Evolutionary conservation across 2,888 invertebrate genomes (phyloP).

Genomic region (Cristatella mucedo): DNA sequence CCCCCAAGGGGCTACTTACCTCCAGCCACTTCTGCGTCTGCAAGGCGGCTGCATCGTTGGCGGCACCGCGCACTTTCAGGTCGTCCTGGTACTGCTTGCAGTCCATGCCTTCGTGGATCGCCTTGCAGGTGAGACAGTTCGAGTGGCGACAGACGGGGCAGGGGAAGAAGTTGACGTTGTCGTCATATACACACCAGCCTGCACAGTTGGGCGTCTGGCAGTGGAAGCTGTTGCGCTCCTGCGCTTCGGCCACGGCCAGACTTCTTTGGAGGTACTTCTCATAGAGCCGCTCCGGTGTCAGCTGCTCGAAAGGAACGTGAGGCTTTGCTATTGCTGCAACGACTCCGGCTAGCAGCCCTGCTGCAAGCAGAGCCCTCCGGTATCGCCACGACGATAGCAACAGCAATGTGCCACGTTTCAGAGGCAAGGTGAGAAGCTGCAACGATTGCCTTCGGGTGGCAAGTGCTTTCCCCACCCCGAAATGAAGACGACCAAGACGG

Average conservation of each 20-base stretch:
- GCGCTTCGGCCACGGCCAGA: slow-evolving; percentile 62
- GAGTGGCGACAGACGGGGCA: slow-evolving; percentile 64
- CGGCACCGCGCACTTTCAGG: slow-evolving; percentile 45
- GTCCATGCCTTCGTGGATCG: slow-evolving; percentile 59
- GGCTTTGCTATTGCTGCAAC: no score
- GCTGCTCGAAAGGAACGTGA: slow-evolving; percentile 34
- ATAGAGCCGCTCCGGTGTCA: slow-evolving; percentile 56
- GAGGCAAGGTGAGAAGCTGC: no score
- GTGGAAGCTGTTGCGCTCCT: slow-evolving; percentile 62
- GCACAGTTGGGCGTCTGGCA: slow-evolving; percentile 74
- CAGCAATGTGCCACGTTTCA: no score
- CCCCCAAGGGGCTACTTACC: no score
- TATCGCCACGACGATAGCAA: no score
- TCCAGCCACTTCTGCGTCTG: slow-evolving; percentile 63
- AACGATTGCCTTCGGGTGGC: no score
- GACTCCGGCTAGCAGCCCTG: no score
- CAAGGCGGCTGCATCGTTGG: slow-evolving; percentile 50
- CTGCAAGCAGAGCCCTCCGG: no score
- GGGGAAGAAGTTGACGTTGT: slow-evolving; percentile 62
- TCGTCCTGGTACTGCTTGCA: slow-evolving; percentile 64
- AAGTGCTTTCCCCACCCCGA: no score
- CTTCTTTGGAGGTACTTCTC: slow-evolving; percentile 64
- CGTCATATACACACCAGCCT: slow-evolving; percentile 77
- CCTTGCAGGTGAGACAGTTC: slow-evolving; percentile 76
- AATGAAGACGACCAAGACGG: no score